Conservation (phyloP, 2,797 vertebrate species). For the Notamacropus eugenii region DNA sequence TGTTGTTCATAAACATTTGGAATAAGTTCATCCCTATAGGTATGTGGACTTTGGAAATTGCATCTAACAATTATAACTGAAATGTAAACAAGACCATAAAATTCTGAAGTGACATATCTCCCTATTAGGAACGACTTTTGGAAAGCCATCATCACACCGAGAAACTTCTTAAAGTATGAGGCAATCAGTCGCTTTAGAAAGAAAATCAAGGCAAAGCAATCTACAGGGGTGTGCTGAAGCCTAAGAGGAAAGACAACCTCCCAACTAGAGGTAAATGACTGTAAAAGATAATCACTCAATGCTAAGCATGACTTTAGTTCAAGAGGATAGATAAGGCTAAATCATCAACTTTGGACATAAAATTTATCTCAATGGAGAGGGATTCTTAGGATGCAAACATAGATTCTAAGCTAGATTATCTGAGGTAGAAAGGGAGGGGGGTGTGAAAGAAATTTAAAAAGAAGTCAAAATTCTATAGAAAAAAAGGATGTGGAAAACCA, state of each 20-base stretch:
- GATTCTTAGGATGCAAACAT: not conserved
- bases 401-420: not conserved
- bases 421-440: not conserved
- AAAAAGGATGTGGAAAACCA: not conserved
- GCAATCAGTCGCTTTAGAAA: not conserved
- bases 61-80: not conserved
- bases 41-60: constrained; percentile 8
- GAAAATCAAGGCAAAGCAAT: constrained; percentile 48
- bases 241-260: not conserved
- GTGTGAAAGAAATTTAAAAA: not conserved
- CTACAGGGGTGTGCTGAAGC: not conserved
- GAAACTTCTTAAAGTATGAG: constrained; percentile 1
- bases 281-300: not conserved
- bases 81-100: constrained; percentile 44
- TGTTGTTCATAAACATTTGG: not conserved
- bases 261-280: constrained; percentile 33
- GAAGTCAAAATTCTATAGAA: not conserved
- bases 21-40: not conserved
- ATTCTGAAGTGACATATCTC: constrained; percentile 1
- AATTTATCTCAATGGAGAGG: constrained; percentile 12
- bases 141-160: constrained; percentile 9
- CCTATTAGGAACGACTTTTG: not conserved
- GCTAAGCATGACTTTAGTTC: not conserved
- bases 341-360: not conserved
- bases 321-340: constrained; percentile 37